phyloP scores from a whole-genome alignment of 1,140 invertebrate species.

The Andricus grossulariae region DNA sequence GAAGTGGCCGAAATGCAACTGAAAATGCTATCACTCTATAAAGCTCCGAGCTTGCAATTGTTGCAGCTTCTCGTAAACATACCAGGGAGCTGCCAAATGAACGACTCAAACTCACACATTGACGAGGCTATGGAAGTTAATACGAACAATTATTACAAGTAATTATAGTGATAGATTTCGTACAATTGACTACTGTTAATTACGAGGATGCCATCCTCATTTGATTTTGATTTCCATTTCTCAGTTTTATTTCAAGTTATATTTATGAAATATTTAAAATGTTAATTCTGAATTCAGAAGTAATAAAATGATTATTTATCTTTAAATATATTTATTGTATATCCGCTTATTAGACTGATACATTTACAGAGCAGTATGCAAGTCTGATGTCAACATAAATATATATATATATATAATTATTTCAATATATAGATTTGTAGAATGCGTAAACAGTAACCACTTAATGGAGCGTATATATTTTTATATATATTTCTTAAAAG shows the following conservation, averaged over 20 bases:
- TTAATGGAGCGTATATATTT: conserved; percentile 14
- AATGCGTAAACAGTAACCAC: conserved; percentile 32
- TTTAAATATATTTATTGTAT: conserved; percentile 60
- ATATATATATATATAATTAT: conserved; percentile 23
- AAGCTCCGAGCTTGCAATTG: background rate
- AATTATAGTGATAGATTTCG: no score
- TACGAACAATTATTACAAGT: no score
- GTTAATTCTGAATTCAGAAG: background rate
- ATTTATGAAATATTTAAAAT: background rate
- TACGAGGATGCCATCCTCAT: no score
- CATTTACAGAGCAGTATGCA: conserved; percentile 45
- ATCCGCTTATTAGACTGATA: conserved; percentile 51
- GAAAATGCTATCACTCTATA: conserved; percentile 2
- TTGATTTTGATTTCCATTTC: background rate
- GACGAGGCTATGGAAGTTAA: no score
- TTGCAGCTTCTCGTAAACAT: background rate
- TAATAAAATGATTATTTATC: conserved; percentile 37
- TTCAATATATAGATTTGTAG: conserved; percentile 40
- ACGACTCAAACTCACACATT: no score
- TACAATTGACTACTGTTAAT: no score
- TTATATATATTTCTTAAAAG: conserved; percentile 3
- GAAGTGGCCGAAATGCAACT: background rate
- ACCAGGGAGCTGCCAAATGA: no score
- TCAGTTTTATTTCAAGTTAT: background rate
- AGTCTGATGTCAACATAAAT: conserved; percentile 45